A percentile compares a stretch with the other conserved stretches of the same genome.
phyloP scores from a whole-genome alignment of 2,113 vertebrate genomes.

The Euleptes europaea region DNA sequence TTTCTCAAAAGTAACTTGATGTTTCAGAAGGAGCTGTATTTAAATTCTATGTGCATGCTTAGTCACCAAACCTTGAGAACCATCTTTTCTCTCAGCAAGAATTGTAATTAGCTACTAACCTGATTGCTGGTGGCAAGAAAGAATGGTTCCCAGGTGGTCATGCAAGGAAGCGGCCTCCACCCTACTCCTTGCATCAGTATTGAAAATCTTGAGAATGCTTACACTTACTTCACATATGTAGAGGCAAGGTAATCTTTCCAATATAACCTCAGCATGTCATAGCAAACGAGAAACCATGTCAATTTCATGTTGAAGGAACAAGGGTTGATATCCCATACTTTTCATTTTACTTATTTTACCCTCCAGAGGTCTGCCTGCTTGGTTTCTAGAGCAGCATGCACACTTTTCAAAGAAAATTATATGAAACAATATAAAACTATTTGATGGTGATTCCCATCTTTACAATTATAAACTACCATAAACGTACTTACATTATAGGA shows the following conservation, averaged over 20 bases:
- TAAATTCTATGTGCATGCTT: background rate
- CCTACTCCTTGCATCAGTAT: too few relatives aligned
- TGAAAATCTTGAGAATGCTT: background rate
- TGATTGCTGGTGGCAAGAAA: background rate
- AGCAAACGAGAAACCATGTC: too few relatives aligned
- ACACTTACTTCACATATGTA: background rate
- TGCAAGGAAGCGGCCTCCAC: background rate
- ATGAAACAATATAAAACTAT: background rate
- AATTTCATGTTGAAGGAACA: background rate
- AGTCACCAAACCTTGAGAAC: background rate
- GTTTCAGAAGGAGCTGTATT: background rate
- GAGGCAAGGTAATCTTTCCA: too few relatives aligned
- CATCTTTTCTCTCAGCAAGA: background rate
- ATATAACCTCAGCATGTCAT: too few relatives aligned
- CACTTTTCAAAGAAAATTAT: background rate
- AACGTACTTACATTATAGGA: constrained; percentile 87
- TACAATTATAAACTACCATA: background rate
- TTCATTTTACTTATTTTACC: background rate
- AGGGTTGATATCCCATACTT: background rate
- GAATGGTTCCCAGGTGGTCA: background rate
- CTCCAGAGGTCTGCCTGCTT: background rate
- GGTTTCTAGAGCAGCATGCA: background rate
- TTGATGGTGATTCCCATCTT: background rate
- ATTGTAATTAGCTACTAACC: background rate
- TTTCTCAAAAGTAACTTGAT: background rate